These are phyloP conservation scores for Dipodomys merriami DNA, from an alignment of 2,113 vertebrate genomes.

Conservation along the genomic window DNA sequence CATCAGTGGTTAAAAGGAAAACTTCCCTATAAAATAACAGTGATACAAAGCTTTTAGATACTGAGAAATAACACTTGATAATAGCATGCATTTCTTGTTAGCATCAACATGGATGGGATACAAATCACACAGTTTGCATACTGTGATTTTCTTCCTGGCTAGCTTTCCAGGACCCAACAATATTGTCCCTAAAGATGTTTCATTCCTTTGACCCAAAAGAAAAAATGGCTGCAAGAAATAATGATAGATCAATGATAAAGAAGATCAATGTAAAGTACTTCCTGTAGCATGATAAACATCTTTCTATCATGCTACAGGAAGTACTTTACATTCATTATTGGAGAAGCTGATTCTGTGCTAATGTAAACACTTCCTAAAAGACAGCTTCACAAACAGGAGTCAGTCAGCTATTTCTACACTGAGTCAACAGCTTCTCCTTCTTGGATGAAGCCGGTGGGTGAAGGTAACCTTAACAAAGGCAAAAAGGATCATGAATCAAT, in stretches of 20 bases:
- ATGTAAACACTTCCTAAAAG: neutral
- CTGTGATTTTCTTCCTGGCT: neutral
- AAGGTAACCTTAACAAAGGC: neutral
- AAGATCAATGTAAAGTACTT: conserved; percentile 28
- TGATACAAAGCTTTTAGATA: neutral
- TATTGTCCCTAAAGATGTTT: neutral
- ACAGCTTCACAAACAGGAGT: neutral
- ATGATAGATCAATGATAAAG: conserved; percentile 43
- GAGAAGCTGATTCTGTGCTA: neutral
- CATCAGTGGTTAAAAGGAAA: neutral
- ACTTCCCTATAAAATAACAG: neutral
- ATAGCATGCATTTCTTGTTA: neutral
- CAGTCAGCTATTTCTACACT: neutral
- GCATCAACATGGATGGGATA: fast-evolving
- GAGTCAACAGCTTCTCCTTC: neutral
- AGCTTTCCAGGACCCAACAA: neutral
- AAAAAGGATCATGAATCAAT: neutral
- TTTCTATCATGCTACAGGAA: no score
- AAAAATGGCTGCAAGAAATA: conserved; percentile 10
- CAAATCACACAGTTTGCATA: neutral
- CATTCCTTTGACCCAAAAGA: neutral
- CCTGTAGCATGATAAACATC: neutral
- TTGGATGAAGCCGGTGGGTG: neutral
- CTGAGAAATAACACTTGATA: neutral
- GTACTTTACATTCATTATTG: neutral